These are phyloP conservation scores for Orthochromis malagaraziensis DNA, from an alignment of 2,113 vertebrate genomes.

Conservation along the genomic window DNA sequence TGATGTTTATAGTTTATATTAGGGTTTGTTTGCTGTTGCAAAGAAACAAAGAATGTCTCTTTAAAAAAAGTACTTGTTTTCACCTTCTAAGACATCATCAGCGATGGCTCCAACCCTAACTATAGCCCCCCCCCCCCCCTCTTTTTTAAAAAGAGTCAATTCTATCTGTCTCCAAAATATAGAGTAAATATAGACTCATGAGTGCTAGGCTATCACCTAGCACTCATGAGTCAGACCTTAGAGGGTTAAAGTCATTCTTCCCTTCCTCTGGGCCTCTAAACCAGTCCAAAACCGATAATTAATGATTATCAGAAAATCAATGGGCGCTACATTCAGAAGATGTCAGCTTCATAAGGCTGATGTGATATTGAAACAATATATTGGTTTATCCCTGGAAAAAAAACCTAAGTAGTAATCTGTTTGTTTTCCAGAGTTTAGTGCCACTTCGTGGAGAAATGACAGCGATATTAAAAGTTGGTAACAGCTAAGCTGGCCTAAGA, in stretches of 20 bases:
- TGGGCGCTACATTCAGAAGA: background rate
- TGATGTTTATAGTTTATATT: background rate
- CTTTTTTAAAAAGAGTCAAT: rapidly evolving
- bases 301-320: background rate
- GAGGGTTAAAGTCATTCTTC: background rate
- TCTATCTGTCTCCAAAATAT: background rate
- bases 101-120: background rate
- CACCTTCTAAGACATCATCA: background rate
- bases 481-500: background rate
- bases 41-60: background rate
- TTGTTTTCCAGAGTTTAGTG: background rate
- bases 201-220: background rate
- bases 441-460: background rate
- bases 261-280: background rate
- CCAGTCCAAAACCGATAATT: background rate
- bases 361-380: background rate
- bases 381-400: background rate
- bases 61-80: background rate
- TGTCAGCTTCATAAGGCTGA: background rate
- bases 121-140: background rate
- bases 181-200: background rate
- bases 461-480: background rate
- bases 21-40: background rate
- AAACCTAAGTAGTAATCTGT: background rate
- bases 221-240: background rate